Base-by-base conservation (phyloP, 1,140 invertebrate genomes). In the Lerema accius region DNA sequence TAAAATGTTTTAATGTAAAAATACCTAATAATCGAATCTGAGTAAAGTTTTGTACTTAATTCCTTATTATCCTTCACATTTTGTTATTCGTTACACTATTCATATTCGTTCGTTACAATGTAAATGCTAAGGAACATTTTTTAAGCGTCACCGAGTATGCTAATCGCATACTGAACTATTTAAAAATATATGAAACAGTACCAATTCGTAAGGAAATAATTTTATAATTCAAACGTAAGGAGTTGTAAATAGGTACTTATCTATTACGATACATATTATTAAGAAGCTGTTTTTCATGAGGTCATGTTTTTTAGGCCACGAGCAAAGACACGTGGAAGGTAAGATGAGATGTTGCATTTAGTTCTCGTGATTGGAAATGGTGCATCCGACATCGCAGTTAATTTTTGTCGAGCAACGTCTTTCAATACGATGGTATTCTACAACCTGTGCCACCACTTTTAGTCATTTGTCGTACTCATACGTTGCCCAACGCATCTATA, bases 1-100 rank as follows among this genome's bases (percentile, higher is more conserved):
- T 84, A 86, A 87, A 82, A 78, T 79, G 76, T 84, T 86, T 87
- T 84, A 81, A 83, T 85, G 76, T 86, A 80, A 82, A 76, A 73
- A 75, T 84, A 84, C 55, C 15, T 56, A 17, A 74, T 77, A 71
- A 84, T 67, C 71, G 64, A 75, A 79, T 71, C 67, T 77, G 67
- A 73, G 64, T 42, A 66, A 76, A 72, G 69, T 84, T 84, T 85
- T 87, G 69, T 86, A 85, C 81, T 82, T 80, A 75, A 84, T 76
- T 72, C 71, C 74, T 83, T 80, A 72, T 73, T 9, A 35, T 32
- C 35, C 53, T 45, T 42, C 23, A 45, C 26, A 26, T 56, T 65
- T 63, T 37, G 56, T 69, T 65, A 42, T 43, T 32, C 40, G 19
- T 32, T 56, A 26, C 39, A 40, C 26, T 53, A 13, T 19, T 28